Conservation (phyloP, 2,113 vertebrate genomes). For the Phocoena phocoena region DNA sequence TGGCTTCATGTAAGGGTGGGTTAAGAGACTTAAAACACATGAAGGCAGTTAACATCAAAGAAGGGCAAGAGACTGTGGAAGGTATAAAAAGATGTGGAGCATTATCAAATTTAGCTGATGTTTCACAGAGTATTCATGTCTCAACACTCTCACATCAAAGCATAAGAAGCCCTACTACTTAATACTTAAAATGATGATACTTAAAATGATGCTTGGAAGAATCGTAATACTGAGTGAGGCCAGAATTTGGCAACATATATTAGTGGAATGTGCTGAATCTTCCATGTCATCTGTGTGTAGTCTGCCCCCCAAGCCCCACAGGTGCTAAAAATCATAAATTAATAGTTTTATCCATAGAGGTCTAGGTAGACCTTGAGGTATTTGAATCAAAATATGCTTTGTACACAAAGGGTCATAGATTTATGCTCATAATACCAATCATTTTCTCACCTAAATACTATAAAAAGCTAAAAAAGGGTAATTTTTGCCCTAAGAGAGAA, state of each 20-base stretch:
- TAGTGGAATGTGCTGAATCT: not conserved
- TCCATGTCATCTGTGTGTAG: not conserved
- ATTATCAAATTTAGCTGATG: not conserved
- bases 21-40: not conserved
- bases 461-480: conserved; percentile 46
- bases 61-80: not conserved
- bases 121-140: not conserved
- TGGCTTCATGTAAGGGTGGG: conserved; percentile 36
- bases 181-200: conserved; percentile 41
- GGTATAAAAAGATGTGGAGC: conserved; percentile 1
- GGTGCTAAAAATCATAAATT: conserved; percentile 15
- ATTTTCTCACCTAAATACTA: conserved; percentile 37
- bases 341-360: conserved; percentile 44
- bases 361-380: conserved; percentile 62
- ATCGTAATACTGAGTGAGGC: conserved; percentile 15
- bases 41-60: not conserved
- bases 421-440: conserved; percentile 48
- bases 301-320: not conserved
- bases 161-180: not conserved
- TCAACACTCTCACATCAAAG: not conserved
- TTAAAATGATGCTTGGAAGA: conserved; percentile 22
- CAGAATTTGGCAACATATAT: conserved; percentile 6
- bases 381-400: conserved; percentile 60
- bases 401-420: not conserved
- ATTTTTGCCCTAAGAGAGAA: conserved; percentile 30